Conservation (phyloP, 2,888 invertebrate species). For the Diaphora mendica region DNA sequence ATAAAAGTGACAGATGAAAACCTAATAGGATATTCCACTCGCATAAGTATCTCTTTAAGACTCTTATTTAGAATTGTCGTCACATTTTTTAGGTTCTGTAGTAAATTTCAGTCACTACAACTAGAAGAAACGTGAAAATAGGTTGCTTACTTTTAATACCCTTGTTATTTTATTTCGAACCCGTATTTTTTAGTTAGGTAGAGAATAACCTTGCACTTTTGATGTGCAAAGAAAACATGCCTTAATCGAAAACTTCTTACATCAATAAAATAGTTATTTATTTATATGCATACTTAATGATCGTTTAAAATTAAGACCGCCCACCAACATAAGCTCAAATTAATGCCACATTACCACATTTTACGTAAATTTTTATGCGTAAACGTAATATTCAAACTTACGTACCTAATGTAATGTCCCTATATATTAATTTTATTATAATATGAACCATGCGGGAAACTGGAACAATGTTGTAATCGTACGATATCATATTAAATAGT, state of each 20-base stretch:
- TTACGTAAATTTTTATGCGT: not conserved
- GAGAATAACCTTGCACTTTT: not conserved
- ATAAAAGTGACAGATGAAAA: not conserved
- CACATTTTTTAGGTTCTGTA: not conserved
- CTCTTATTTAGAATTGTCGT: not conserved
- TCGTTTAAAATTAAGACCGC: not conserved
- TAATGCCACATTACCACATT: not conserved
- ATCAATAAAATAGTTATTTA: not conserved
- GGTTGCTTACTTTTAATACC: not conserved
- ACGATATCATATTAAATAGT: not conserved
- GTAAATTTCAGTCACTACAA: not conserved
- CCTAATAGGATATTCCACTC: not conserved
- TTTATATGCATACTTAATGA: not conserved
- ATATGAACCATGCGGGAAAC: not conserved
- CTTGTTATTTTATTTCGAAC: not conserved
- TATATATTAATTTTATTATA: not conserved
- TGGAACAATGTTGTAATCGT: not conserved
- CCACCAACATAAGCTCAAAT: not conserved
- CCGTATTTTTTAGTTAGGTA: no score
- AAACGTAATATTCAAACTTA: not conserved
- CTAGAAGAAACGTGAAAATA: not conserved
- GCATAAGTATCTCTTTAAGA: not conserved
- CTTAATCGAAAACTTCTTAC: no score
- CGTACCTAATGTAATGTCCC: not conserved
- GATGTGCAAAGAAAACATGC: not conserved